phyloP scores from a whole-genome alignment of 2,113 vertebrate species.

The Ophthalmolycus amberensis region DNA sequence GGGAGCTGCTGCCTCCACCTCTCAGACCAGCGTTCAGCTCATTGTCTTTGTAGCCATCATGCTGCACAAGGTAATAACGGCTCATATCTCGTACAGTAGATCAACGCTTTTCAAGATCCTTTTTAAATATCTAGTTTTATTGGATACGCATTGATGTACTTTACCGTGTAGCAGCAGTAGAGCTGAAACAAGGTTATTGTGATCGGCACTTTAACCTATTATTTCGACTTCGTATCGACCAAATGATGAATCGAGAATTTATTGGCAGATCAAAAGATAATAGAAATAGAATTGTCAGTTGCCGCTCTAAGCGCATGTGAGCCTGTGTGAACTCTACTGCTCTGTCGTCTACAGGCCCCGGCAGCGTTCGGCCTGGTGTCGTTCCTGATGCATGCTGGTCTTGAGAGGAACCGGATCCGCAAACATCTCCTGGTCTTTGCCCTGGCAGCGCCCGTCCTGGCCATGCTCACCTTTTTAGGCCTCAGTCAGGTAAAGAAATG shows the following conservation, averaged over 20 bases:
- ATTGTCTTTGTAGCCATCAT: conserved; percentile 99
- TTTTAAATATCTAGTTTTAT: no score
- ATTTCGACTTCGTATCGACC: not conserved
- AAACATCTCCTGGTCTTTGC: conserved; percentile 97
- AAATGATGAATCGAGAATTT: not conserved
- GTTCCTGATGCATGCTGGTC: conserved; percentile 97
- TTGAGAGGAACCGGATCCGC: conserved; percentile 97
- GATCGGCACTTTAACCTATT: not conserved
- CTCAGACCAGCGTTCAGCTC: conserved; percentile 97
- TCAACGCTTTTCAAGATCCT: not conserved
- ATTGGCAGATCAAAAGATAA: not conserved
- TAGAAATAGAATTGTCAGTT: not conserved
- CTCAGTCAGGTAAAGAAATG: conserved; percentile 90
- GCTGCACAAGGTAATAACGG: conserved; percentile 93
- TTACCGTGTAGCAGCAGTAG: not conserved
- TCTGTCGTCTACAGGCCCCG: conserved; percentile 86
- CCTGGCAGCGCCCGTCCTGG: conserved; percentile 92
- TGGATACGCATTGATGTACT: not conserved
- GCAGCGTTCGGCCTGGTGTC: conserved; percentile 98
- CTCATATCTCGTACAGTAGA: not conserved
- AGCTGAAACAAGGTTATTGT: not conserved
- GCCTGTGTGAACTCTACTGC: not conserved
- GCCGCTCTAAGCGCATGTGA: not conserved
- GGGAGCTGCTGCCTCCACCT: conserved; percentile 98
- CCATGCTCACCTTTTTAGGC: conserved; percentile 95